Percentiles rank a stretch among this genome's conserved stretches.
Evolutionary conservation across 37 sponge, comb jelly and placozoan species (phyloP).

Genomic region (Tethya wilhelma): DNA sequence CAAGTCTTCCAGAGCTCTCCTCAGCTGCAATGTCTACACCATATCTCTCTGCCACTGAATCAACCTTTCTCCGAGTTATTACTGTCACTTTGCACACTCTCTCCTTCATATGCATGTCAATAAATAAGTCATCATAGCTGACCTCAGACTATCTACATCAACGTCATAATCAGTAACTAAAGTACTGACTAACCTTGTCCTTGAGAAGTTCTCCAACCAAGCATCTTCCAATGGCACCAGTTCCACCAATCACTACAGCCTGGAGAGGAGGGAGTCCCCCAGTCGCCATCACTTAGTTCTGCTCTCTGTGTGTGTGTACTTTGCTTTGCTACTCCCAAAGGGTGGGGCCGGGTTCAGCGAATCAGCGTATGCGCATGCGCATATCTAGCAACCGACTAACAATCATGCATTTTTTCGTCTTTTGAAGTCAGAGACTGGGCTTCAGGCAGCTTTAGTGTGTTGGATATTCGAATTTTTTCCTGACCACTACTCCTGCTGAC

Average conservation of each 20-base stretch:
- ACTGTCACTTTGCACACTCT: slow-evolving; percentile 50
- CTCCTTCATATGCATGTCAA: slow-evolving; percentile 8
- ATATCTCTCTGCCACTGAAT: slow-evolving; percentile 30
- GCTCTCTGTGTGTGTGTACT: too few species aligned
- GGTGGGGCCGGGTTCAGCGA: too few species aligned
- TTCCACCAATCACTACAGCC: slow-evolving; percentile 75
- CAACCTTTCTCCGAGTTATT: slow-evolving; percentile 45
- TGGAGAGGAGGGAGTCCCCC: slow-evolving; percentile 1
- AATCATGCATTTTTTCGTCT: too few species aligned
- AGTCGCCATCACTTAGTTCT: slow-evolving; percentile 24
- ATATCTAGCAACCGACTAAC: too few species aligned
- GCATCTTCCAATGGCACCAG: slow-evolving; percentile 73
- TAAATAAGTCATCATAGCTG: too few species aligned
- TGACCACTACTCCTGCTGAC: too few species aligned
- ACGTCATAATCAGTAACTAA: neutral
- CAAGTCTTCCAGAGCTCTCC: slow-evolving; percentile 54
- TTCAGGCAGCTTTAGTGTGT: too few species aligned
- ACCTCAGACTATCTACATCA: neutral
- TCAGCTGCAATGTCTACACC: slow-evolving; percentile 39
- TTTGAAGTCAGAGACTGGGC: too few species aligned
- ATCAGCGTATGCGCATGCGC: too few species aligned
- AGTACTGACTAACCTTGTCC: slow-evolving; percentile 23
- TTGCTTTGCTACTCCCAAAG: too few species aligned
- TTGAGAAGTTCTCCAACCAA: slow-evolving; percentile 58
- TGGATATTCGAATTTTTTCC: too few species aligned